Evolutionary conservation across 2,888 invertebrate genomes (phyloP), one percentile per base, ranked within the genome.

Genomic region (Trisateles emortualis): DNA sequence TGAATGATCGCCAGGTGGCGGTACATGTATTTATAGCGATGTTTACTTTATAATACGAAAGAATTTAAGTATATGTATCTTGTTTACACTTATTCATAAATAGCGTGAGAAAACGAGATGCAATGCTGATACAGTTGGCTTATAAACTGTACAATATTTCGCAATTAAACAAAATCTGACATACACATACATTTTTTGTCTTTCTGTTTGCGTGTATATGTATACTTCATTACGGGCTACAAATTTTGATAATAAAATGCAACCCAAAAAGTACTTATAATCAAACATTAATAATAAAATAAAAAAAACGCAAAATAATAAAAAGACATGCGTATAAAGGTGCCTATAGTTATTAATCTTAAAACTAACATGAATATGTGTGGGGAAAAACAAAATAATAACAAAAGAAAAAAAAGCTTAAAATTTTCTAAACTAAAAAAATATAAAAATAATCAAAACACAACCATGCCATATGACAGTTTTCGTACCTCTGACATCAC

Each of bases 351-450:
- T 39, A 13, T 26, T 44, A 30, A 29, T 32, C 52, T 35, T 42
- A 58, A 50, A 69, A 78, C 83, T 86, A 87, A 86, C 74, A 83
- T 86, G 86, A 79, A 84, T 83, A 87, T 87, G 87, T 89, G 88
- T 88, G 86, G 80, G 85, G 80, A 76, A 71, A 72, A 67, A 59
- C 60, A 65, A 68, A 62, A 52, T 62, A 62, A 72, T 59, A 59
- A 64, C 64, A 62, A 52, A 64, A 63, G n/a, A 63, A 48, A 13
- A 55, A 57, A 22, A 57, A 60, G 52, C 60, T 55, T 24, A 43
- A 54, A 40, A 16, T 8, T 14, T 29, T 30, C 44, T 33, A 40
- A 44, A 33, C 13, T 30, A 29, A 36, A 55, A 61, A 70, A 62
- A 68, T 65, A 38, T 43, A 63, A 36, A 36, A 63, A 62, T 65